Evolutionary conservation across 2,797 vertebrate species (phyloP).

Genomic region (Lemur catta): DNA sequence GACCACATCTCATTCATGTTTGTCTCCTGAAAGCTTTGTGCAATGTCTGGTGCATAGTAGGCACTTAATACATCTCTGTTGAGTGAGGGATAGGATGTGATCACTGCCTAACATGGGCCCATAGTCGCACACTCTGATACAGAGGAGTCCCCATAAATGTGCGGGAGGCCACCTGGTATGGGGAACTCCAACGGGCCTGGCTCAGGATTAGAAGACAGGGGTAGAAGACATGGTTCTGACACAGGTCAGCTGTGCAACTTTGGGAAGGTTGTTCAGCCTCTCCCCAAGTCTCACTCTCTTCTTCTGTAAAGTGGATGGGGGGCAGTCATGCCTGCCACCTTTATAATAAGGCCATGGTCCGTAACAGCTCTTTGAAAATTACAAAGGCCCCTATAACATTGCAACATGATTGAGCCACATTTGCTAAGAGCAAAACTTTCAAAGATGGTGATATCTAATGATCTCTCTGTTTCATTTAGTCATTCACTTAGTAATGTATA

Average conservation of each 20-base stretch:
- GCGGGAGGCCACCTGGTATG: background rate
- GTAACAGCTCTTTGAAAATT: background rate
- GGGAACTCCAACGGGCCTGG: background rate
- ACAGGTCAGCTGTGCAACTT: background rate
- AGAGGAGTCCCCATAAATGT: background rate
- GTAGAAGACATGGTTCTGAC: background rate
- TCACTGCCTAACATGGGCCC: background rate
- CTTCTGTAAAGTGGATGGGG: background rate
- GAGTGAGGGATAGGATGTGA: background rate
- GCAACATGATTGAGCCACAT: background rate
- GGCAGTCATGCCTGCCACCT: background rate
- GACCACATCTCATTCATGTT: background rate
- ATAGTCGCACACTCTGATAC: background rate
- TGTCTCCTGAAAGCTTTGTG: background rate
- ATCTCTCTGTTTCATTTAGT: background rate
- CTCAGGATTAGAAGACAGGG: background rate
- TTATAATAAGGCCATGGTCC: background rate
- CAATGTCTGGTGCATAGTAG: background rate
- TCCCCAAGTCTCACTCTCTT: background rate
- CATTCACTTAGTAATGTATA: background rate
- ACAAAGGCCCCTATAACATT: background rate
- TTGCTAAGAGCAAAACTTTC: background rate
- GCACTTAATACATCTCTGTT: background rate
- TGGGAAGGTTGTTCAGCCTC: background rate
- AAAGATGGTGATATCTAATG: background rate